Conservation (phyloP, 1,140 invertebrate genomes). For the Magallana ariakensis region DNA sequence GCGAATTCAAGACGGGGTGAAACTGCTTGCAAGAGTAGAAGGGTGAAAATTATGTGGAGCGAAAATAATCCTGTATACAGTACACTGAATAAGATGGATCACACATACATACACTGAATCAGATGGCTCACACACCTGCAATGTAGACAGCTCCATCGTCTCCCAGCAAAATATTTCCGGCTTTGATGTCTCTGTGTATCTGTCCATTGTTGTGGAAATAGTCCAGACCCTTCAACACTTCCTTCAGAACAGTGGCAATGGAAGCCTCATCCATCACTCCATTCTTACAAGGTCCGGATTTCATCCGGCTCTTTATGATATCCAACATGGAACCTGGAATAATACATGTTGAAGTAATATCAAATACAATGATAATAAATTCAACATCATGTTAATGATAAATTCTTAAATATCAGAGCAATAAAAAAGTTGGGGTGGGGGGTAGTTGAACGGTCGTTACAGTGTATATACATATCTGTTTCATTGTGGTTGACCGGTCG, state of each 20-base stretch:
- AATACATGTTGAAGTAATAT: not conserved
- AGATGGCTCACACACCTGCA: constrained; percentile 81
- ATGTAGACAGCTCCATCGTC: constrained; percentile 99
- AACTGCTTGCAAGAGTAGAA: too few relatives aligned
- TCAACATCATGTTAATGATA: not conserved
- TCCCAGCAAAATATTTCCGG: constrained; percentile 98
- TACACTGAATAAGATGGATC: too few relatives aligned
- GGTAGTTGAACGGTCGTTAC: too few relatives aligned
- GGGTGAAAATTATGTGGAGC: too few relatives aligned
- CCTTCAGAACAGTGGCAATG: constrained; percentile 99
- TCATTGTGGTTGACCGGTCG: too few relatives aligned
- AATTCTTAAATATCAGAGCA: too few relatives aligned
- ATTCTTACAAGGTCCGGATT: constrained; percentile 90
- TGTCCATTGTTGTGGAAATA: constrained; percentile 99
- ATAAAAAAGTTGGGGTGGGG: too few relatives aligned
- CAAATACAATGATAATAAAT: not conserved
- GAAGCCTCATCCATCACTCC: constrained; percentile 98
- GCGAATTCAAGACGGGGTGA: too few relatives aligned
- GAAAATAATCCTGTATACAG: too few relatives aligned
- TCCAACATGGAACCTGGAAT: constrained; percentile 94
- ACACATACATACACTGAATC: too few relatives aligned
- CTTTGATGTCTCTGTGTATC: constrained; percentile 99
- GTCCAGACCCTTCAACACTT: constrained; percentile 98
- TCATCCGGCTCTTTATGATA: constrained; percentile 98
- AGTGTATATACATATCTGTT: too few relatives aligned